Base-by-base conservation (phyloP, 1,140 invertebrate species). In the Mycetomoellerius zeteki region DNA sequence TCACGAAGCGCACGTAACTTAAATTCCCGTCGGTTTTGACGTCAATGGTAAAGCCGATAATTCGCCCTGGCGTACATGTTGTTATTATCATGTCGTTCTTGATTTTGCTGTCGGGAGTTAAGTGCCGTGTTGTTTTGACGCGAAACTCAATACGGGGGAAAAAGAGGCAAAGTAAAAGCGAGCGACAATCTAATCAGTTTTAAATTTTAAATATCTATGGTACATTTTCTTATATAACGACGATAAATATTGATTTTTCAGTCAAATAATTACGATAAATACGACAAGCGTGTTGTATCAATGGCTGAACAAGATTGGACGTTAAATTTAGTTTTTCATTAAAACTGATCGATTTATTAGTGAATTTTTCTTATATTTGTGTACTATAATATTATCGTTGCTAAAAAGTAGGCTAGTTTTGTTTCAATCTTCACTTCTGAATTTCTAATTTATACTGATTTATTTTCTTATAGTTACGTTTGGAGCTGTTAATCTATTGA, bases 11-110 rank as follows among this genome's bases (percentile, higher is more conserved):
- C 33, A 21, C 65, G 19, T 10, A 30, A 73, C 54, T 84, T 30
- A 60, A 60, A 50, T 50, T 30, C 37, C 24, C 10, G 24, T 33
- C 54, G 21, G 21, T 84, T 71, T 84, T 84, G 54, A 75, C 69
- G 69, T 84, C 80, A 82, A 47, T 37, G 37, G 54, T n/a, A 50
- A 75, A 62, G 69, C 69, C 56, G 33, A 84, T 62, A 50, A 84
- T 84, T 84, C 24, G 65, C 30, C 52, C 37, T 12, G 16, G 24
- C 43, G 6, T 62, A 12, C 27, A 60, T 52, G 33, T 24, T 14
- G 30, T 56, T 82, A 80, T 80, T 52, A 67, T 27, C 43, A 24
- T 47, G 19, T 24, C 24, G 21, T 84, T 84, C 52, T 33, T 47
- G 37, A 58, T 58, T 71, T 30, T 62, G 4, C 30, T 30, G 21